Evolutionary conservation across 2,888 invertebrate genomes (phyloP).

Genomic region (Rhyacophila evoluta): DNA sequence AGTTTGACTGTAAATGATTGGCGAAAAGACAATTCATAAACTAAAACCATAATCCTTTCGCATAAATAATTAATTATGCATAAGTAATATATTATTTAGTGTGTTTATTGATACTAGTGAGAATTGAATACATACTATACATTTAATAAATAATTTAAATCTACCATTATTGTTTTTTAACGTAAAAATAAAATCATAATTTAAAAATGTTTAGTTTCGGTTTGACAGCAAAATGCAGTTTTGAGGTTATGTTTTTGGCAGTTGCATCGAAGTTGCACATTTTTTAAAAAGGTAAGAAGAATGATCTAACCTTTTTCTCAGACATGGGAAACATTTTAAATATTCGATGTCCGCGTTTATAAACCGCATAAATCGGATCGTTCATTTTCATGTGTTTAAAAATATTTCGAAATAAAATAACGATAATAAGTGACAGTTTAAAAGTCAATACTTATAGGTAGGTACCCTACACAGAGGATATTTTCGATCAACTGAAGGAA

Average conservation of each 20-base stretch:
- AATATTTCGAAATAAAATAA: slow-evolving; percentile 2
- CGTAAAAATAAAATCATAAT: too few species aligned
- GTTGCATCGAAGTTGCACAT: slow-evolving; percentile 9
- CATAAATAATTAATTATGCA: too few species aligned
- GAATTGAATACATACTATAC: too few species aligned
- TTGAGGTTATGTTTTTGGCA: slow-evolving; percentile 10
- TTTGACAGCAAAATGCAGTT: background rate
- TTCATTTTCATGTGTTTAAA: slow-evolving; percentile 45
- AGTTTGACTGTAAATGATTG: too few species aligned
- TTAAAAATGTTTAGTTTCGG: background rate
- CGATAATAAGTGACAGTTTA: background rate
- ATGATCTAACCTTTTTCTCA: slow-evolving; percentile 46
- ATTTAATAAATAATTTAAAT: too few species aligned
- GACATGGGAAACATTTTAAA: slow-evolving; percentile 50
- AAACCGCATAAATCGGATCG: slow-evolving; percentile 48
- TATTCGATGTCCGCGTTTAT: slow-evolving; percentile 50
- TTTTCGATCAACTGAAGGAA: background rate
- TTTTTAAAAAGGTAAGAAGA: background rate
- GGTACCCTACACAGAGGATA: background rate
- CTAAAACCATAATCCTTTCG: too few species aligned
- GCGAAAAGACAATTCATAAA: too few species aligned
- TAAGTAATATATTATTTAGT: too few species aligned
- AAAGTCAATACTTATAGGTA: too few species aligned
- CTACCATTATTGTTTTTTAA: too few species aligned
- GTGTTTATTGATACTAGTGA: too few species aligned